Conservation (phyloP, 2,888 invertebrate genomes). For the Agriopis aurantiaria region DNA sequence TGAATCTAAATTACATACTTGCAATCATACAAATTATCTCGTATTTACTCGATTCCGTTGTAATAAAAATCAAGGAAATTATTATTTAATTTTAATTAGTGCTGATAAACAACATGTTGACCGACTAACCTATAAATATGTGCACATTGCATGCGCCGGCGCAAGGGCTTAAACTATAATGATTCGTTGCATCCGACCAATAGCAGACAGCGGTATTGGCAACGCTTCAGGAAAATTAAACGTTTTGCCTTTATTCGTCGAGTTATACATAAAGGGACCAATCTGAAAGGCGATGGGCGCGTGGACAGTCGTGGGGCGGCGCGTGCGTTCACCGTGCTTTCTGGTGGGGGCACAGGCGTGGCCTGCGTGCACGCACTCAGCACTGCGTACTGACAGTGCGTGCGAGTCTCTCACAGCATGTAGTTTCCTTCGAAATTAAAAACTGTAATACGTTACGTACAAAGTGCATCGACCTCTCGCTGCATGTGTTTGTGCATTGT, state of each 20-base stretch:
- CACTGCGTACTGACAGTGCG: constrained; percentile 78
- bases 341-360: constrained; percentile 66
- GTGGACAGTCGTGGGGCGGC: constrained; percentile 67
- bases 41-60: constrained; percentile 2
- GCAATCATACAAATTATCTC: constrained; percentile 5
- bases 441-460: constrained; percentile 39
- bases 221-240: constrained; percentile 65
- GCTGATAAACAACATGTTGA: constrained; percentile 12
- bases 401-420: constrained; percentile 62
- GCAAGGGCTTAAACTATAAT: constrained; percentile 31
- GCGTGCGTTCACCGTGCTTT: constrained; percentile 57
- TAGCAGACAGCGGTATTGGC: constrained; percentile 64
- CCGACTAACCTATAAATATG: constrained; percentile 23
- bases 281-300: constrained; percentile 66
- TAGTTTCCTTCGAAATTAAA: constrained; percentile 43
- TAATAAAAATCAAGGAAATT: constrained; percentile 4
- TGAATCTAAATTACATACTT: background rate
- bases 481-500: constrained; percentile 45
- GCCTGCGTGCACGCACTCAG: constrained; percentile 69
- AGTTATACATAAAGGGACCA: constrained; percentile 73
- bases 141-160: constrained; percentile 20
- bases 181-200: constrained; percentile 60
- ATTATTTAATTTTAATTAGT: constrained; percentile 22
- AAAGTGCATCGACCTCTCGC: constrained; percentile 47
- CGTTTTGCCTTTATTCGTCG: constrained; percentile 69